phyloP scores from a whole-genome alignment of 2,797 vertebrate species.

The Syndactyla subalaris region DNA sequence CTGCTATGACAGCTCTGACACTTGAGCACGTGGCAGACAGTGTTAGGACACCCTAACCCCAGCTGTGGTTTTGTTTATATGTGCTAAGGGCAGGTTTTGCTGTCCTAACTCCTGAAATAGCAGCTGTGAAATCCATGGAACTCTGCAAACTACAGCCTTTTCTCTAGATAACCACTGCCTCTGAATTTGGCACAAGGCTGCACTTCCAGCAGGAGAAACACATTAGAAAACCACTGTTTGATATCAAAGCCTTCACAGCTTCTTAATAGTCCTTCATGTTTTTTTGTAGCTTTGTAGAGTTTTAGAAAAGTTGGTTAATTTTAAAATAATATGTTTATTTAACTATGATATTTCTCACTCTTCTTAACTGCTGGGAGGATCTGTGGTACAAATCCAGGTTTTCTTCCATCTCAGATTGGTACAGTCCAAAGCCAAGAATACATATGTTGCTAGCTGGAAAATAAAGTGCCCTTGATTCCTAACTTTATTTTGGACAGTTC shows the following conservation, averaged over 20 bases:
- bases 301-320: background rate
- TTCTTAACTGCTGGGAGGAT: background rate
- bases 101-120: background rate
- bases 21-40: rapidly evolving
- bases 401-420: constrained; percentile 23
- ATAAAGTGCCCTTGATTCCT: constrained; percentile 66
- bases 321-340: background rate
- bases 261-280: background rate
- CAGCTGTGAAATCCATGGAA: background rate
- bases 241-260: background rate
- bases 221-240: background rate
- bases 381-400: background rate
- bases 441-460: constrained; percentile 46
- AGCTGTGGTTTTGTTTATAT: background rate
- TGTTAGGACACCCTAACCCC: background rate
- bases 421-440: constrained; percentile 29
- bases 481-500: constrained; percentile 69
- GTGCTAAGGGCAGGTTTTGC: background rate
- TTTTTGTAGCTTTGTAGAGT: background rate
- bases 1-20: rapidly evolving
- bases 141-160: background rate
- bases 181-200: background rate
- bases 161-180: background rate
- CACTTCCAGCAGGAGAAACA: background rate
- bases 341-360: background rate